phyloP scores from a whole-genome alignment of 2,888 invertebrate genomes.

The Eristalis intricaria region DNA sequence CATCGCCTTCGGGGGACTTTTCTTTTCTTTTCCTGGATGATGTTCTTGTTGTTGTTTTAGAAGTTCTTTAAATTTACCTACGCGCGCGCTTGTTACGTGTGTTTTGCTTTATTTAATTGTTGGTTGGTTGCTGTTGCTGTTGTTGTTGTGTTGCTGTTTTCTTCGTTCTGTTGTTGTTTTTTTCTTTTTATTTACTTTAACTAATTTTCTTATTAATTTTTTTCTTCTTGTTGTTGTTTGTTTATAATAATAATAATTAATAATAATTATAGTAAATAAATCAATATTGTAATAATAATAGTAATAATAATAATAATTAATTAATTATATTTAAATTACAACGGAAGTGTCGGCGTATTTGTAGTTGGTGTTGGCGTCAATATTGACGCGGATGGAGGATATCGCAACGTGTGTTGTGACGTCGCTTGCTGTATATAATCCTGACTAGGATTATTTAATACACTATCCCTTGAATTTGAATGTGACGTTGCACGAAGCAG shows the following conservation, averaged over 20 bases:
- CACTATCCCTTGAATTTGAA: conserved; percentile 84
- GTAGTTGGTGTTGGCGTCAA: conserved; percentile 82
- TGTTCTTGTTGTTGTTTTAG: conserved; percentile 25
- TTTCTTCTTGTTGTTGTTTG: conserved; percentile 74
- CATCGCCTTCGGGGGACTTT: conserved; percentile 16
- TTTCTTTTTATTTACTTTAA: conserved; percentile 55
- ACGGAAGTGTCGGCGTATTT: conserved; percentile 83
- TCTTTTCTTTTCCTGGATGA: background rate
- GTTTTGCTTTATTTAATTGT: conserved; percentile 19
- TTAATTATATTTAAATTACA: conserved; percentile 79
- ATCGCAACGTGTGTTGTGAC: conserved; percentile 82
- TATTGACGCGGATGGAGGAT: conserved; percentile 82
- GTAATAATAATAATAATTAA: conserved; percentile 73
- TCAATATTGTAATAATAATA: conserved; percentile 74
- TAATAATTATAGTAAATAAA: conserved; percentile 78
- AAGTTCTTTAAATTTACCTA: conserved; percentile 44
- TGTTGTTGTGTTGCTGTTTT: conserved; percentile 24
- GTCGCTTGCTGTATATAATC: conserved; percentile 83
- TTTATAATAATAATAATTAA: conserved; percentile 77
- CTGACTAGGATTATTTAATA: conserved; percentile 83
- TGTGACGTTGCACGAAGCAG: conserved; percentile 85
- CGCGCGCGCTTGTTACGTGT: conserved; percentile 40
- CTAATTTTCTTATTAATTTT: conserved; percentile 51
- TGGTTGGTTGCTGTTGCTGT: conserved; percentile 28
- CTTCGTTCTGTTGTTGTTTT: background rate